Base-by-base conservation (phyloP, 2,113 vertebrate species). In the Rhodinocichla rosea region DNA sequence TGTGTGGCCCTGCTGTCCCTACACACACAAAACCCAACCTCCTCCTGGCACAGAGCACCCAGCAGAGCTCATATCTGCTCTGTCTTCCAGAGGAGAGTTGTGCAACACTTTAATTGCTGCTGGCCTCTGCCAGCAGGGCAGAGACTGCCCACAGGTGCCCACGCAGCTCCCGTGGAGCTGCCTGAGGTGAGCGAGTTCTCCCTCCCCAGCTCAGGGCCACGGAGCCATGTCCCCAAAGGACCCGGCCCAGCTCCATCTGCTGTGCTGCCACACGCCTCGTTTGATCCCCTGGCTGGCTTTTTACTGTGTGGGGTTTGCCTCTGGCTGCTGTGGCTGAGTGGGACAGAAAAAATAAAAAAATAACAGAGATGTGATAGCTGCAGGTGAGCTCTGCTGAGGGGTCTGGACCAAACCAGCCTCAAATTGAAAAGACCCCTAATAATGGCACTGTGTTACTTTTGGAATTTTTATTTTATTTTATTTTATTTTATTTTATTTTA, bases 261-360 rank as follows among this genome's bases (percentile, higher is more conserved):
- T 40, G 62, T 0, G 13, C 71, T 7, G 8, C 3, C 1, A 0
- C 3, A 24, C 0, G 16, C 52, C 76, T 69, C 0, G 3, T 27
- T 52, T 15, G 42, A 64, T 56, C 39, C 70, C 1, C 0, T 9
- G 57, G n/a, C 68, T 56, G 47, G 4, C 33, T 13, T 42, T n/a
- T 17, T 13, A 21, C 1, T 0, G 0, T 1, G 6, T 17, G 59
- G 55, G 76, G 33, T 82, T 84, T 83, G 59, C 45, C 2, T 1
- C n/a, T 6, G 47, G 42, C 67, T 79, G 50, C 91, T 45, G 37
- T 32, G 52, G 11, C 47, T 9, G 33, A 47, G 40, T 2, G 47
- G 35, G 9, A 22, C 2, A 4, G 50, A 32, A 26, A 26, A 78
- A 62, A 7, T 13, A 23, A 22, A 26, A 28, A 74, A 57, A 5